phyloP scores from a whole-genome alignment of 1,140 invertebrate species.

The Aphaenogaster floridana region DNA sequence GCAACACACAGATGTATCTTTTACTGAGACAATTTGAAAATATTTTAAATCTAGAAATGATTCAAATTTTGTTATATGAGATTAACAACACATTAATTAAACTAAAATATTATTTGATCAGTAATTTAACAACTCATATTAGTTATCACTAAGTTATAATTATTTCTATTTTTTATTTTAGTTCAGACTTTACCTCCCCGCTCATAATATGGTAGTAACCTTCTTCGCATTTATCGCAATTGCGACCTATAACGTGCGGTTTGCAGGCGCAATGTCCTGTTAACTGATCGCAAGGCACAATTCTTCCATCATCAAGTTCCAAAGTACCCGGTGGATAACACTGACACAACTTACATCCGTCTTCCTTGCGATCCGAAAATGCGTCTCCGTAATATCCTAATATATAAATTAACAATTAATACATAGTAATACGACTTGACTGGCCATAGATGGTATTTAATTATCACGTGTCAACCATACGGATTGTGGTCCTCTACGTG shows the following conservation, averaged over 20 bases:
- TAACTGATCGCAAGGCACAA: constrained; percentile 92
- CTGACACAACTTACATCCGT: constrained; percentile 94
- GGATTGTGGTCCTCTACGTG: too few species aligned
- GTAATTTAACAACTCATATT: neutral
- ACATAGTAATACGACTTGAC: too few species aligned
- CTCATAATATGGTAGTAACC: constrained; percentile 94
- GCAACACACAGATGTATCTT: constrained; percentile 55
- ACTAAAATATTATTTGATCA: neutral
- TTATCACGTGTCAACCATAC: too few species aligned
- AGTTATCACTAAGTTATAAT: constrained; percentile 38
- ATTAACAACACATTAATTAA: neutral
- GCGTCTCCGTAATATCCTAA: constrained; percentile 95
- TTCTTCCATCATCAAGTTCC: constrained; percentile 89
- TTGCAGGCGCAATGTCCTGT: constrained; percentile 95
- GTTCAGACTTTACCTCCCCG: constrained; percentile 88
- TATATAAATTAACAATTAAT: too few species aligned
- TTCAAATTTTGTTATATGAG: neutral
- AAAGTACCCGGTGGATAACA: constrained; percentile 94
- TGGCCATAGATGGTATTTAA: too few species aligned
- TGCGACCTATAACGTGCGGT: constrained; percentile 94
- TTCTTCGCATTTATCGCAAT: constrained; percentile 96
- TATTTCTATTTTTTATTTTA: constrained; percentile 29
- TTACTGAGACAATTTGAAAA: neutral
- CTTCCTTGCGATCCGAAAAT: constrained; percentile 94
- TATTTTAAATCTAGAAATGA: neutral